phyloP scores from a whole-genome alignment of 2,113 vertebrate genomes.

The Megaleporinus macrocephalus region DNA sequence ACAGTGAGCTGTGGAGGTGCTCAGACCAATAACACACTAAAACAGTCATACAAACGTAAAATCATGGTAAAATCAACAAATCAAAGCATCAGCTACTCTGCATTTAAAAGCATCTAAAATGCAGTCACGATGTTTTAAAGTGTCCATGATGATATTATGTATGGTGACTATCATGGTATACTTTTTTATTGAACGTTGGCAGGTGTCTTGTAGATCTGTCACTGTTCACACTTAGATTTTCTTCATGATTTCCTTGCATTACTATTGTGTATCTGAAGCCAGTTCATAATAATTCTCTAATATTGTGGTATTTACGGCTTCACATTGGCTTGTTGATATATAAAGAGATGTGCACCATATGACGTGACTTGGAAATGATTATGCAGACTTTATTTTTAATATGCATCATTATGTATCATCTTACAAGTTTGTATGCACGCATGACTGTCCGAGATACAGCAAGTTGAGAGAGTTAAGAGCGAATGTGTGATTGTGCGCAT shows the following conservation, averaged over 20 bases:
- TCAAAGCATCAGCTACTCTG: too few species aligned
- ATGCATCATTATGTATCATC: conserved; percentile 7
- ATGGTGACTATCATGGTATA: too few species aligned
- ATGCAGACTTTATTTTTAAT: conserved; percentile 4
- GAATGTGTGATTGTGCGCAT: background rate
- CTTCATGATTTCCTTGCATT: background rate
- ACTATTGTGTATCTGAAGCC: background rate
- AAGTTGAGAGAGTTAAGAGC: background rate
- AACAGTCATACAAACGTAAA: too few species aligned
- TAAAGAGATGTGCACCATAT: background rate
- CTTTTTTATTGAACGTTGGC: background rate
- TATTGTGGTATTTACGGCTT: background rate
- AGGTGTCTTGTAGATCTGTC: background rate
- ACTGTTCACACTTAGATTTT: background rate
- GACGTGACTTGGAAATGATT: background rate
- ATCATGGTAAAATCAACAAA: too few species aligned
- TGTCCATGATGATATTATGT: too few species aligned
- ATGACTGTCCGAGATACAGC: background rate
- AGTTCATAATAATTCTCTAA: background rate
- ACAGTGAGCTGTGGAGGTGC: too few species aligned
- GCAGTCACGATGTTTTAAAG: too few species aligned
- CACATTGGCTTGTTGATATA: background rate
- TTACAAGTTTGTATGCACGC: background rate
- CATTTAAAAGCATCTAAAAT: too few species aligned
- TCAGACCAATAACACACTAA: too few species aligned